Evolutionary conservation across 2,113 vertebrate species (phyloP).

Genomic region (Dasypus novemcinctus): DNA sequence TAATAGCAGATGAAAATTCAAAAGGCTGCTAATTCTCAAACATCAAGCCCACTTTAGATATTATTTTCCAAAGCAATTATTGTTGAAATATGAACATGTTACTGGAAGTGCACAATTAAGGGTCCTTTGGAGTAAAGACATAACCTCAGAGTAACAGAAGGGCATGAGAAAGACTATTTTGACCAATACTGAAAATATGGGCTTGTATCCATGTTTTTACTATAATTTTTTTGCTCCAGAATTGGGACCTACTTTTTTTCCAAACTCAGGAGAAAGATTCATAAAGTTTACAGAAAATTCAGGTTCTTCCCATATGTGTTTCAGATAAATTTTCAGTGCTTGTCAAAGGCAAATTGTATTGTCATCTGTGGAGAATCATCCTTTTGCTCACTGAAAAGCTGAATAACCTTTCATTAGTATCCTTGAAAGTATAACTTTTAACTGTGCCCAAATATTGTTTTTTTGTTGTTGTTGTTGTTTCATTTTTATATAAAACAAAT

Average conservation of each 20-base stretch:
- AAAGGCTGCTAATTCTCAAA: not conserved
- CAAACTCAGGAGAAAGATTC: not conserved
- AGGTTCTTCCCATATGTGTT: not conserved
- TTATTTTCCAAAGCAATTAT: slow-evolving; percentile 16
- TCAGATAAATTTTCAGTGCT: not conserved
- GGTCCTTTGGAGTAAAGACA: not conserved
- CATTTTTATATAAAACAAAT: not conserved
- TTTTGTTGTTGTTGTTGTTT: not conserved
- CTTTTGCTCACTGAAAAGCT: not conserved
- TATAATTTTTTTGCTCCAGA: not conserved
- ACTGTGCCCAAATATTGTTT: not conserved
- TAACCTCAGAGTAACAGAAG: not conserved
- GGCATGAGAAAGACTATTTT: not conserved
- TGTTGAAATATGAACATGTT: not conserved
- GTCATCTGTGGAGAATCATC: not conserved
- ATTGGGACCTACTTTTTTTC: not conserved
- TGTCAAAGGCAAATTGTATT: not conserved
- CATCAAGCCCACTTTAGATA: not conserved
- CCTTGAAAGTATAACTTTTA: not conserved
- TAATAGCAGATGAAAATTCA: not conserved
- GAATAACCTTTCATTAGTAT: not conserved
- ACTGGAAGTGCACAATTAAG: not conserved
- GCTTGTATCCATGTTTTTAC: not conserved
- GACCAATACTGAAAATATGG: not conserved
- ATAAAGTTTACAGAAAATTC: slow-evolving; percentile 16